Evolutionary conservation across 35 echinoderm and acorn worm genomes (phyloP).

Genomic region (Apostichopus parvimensis): DNA sequence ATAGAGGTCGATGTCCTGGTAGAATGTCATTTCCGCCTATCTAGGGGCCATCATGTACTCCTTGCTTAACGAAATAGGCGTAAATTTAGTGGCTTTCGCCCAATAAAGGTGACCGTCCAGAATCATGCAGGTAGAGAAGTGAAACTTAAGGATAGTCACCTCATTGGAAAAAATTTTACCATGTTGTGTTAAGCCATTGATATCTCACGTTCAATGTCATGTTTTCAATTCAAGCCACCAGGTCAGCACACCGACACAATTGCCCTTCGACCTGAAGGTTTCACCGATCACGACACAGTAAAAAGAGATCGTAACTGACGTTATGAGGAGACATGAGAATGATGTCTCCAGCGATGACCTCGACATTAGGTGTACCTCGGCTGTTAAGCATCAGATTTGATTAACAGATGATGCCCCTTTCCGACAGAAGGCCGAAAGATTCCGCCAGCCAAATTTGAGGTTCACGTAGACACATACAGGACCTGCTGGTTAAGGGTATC

Average conservation of each 20-base stretch:
- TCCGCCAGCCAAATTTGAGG: slow-evolving; percentile 56
- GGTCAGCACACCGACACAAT: neutral
- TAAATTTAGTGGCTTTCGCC: neutral
- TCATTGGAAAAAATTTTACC: neutral
- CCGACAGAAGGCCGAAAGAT: slow-evolving; percentile 46
- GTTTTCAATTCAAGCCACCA: neutral
- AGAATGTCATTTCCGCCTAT: neutral
- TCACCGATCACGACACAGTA: neutral
- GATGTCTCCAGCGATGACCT: slow-evolving; percentile 43
- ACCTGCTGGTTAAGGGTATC: slow-evolving; percentile 56
- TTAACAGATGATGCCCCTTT: slow-evolving; percentile 65
- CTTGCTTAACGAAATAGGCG: neutral
- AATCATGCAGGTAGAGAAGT: neutral
- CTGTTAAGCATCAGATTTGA: slow-evolving; percentile 54
- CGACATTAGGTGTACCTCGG: slow-evolving; percentile 69
- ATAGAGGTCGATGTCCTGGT: neutral
- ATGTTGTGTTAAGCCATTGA: neutral
- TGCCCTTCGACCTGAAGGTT: no score
- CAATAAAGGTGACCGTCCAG: neutral
- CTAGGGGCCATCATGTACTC: neutral
- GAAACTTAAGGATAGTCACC: neutral
- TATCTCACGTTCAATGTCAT: neutral
- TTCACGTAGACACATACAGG: slow-evolving; percentile 27
- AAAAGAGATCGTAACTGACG: neutral
- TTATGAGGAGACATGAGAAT: neutral